These are phyloP conservation scores for Dendronephthya gigantea DNA, from an alignment of 64 coral and sea anemone genomes.

Conservation along the genomic window DNA sequence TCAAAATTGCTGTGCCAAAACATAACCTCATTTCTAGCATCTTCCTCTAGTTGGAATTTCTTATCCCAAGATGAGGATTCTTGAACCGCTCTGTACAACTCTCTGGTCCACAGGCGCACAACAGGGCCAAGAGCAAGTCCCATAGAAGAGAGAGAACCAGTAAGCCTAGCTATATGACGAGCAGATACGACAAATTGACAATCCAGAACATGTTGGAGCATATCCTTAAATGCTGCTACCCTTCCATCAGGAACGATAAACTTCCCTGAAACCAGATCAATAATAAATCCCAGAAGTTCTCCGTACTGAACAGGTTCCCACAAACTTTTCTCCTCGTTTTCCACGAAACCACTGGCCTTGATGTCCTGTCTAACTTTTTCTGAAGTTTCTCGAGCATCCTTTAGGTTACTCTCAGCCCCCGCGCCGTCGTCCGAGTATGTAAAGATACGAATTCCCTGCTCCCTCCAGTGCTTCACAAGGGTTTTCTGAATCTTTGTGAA, in stretches of 20 bases:
- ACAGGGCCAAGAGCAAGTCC: neutral
- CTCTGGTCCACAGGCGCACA: constrained; percentile 29
- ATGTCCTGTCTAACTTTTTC: neutral
- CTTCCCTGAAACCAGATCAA: constrained; percentile 18
- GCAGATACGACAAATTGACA: neutral
- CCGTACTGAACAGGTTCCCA: constrained; percentile 39
- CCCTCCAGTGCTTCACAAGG: neutral
- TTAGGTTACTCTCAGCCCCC: neutral
- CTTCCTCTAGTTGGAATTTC: constrained; percentile 10
- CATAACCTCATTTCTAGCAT: constrained; percentile 18
- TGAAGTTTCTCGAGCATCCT: neutral
- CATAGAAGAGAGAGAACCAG: constrained; percentile 13
- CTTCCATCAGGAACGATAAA: constrained; percentile 10
- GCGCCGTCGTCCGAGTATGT: neutral
- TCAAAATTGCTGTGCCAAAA: constrained; percentile 50
- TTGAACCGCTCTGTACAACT: constrained; percentile 4
- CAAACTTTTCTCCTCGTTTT: constrained; percentile 39
- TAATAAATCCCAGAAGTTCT: constrained; percentile 44
- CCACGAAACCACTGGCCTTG: neutral
- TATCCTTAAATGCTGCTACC: neutral
- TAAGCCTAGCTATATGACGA: constrained; percentile 10
- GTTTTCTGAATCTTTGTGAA: neutral
- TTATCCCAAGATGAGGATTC: constrained; percentile 26
- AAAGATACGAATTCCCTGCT: neutral
- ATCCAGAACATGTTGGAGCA: neutral